Percentiles rank a stretch among this genome's conserved stretches.
These are phyloP conservation scores for pig (Sus scrofa) DNA, from an alignment of 2,113 vertebrate species.

Conservation along the genomic window T2T-Sscrofa CM000826.6:16738501-16739000, in stretches of 20 bases:
- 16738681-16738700: background rate
- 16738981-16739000: constrained; percentile 94
- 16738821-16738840: background rate
- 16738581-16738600: too few species aligned
- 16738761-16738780: background rate
- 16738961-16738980: constrained; percentile 5
- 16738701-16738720: background rate
- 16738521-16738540: too few species aligned
- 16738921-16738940: background rate
- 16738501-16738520: too few species aligned
- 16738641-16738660: background rate
- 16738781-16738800: background rate
- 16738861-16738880: background rate
- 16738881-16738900: background rate
- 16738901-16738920: background rate
- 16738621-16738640: too few species aligned
- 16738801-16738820: background rate
- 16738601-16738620: too few species aligned
- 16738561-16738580: too few species aligned
- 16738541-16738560: too few species aligned
- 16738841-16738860: background rate
- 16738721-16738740: background rate
- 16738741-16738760: background rate
- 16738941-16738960: background rate
- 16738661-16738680: background rate